Evolutionary conservation across 2,888 invertebrate genomes (phyloP).

Genomic region (Punctoribates punctum): DNA sequence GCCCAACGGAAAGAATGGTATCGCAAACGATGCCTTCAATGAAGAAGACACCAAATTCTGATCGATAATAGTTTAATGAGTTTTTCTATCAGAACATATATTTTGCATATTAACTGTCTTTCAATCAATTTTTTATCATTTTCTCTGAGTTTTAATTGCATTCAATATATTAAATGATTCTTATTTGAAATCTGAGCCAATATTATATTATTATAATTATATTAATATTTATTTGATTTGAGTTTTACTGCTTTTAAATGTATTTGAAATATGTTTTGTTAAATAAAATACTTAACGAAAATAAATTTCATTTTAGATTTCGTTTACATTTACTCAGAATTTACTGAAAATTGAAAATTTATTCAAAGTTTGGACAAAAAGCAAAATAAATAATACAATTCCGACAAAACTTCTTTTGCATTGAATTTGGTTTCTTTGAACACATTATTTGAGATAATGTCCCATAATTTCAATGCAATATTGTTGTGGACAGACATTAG

Average conservation of each 20-base stretch:
- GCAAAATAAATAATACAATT: conserved; percentile 24
- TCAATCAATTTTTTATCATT: neutral
- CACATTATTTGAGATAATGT: neutral
- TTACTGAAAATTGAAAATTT: neutral
- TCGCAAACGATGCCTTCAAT: neutral
- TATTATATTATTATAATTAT: too few species aligned
- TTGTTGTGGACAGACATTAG: neutral
- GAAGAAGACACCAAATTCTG: conserved; percentile 27
- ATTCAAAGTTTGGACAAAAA: conserved; percentile 3
- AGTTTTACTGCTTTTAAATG: too few species aligned
- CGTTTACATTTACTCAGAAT: neutral
- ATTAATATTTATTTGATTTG: too few species aligned
- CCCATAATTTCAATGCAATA: conserved; percentile 24
- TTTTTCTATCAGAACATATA: neutral
- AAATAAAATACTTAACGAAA: neutral
- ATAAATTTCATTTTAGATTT: neutral
- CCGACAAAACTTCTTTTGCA: neutral
- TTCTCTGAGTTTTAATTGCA: neutral
- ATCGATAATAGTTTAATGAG: neutral
- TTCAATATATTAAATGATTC: too few species aligned
- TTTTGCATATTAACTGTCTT: neutral
- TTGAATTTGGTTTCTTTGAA: neutral
- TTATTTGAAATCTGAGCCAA: too few species aligned
- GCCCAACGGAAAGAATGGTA: neutral
- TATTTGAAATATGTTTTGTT: too few species aligned